phyloP scores from a whole-genome alignment of 2,888 invertebrate genomes.

The Lochmaea capreae region DNA sequence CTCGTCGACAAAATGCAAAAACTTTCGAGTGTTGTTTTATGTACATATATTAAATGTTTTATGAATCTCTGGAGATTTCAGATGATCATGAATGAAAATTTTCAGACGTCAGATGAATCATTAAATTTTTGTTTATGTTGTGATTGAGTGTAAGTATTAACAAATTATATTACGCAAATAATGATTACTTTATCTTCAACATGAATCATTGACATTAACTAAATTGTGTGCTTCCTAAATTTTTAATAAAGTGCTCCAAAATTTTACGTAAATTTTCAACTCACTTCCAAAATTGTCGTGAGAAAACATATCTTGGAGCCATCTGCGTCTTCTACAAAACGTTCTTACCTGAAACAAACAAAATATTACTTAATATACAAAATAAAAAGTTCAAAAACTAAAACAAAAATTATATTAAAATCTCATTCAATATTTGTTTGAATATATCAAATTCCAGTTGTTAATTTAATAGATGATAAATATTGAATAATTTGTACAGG shows the following conservation, averaged over 20 bases:
- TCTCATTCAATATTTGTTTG: too few relatives aligned
- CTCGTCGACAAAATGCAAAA: neutral
- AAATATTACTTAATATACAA: neutral
- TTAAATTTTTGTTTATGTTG: neutral
- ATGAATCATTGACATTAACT: neutral
- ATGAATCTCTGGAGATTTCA: slow-evolving; percentile 7
- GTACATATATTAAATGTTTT: neutral
- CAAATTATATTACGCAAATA: neutral
- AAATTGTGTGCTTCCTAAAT: too few relatives aligned
- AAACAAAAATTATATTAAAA: too few relatives aligned
- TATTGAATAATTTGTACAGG: too few relatives aligned
- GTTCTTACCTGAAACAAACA: neutral
- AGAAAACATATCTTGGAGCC: neutral
- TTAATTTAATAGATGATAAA: too few relatives aligned
- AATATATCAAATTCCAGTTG: too few relatives aligned
- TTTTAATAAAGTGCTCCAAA: too few relatives aligned
- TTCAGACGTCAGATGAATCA: neutral
- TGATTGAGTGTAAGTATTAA: too few relatives aligned
- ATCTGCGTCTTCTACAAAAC: neutral
- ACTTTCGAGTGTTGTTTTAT: neutral
- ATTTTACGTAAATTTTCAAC: neutral
- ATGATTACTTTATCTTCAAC: neutral
- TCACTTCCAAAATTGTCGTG: neutral
- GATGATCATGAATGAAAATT: neutral
- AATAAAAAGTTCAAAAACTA: neutral